Evolutionary conservation across 92 coral and sea anemone species (phyloP), one percentile per base, ranked within the genome.

Genomic region (Phenganax stokvisi): DNA sequence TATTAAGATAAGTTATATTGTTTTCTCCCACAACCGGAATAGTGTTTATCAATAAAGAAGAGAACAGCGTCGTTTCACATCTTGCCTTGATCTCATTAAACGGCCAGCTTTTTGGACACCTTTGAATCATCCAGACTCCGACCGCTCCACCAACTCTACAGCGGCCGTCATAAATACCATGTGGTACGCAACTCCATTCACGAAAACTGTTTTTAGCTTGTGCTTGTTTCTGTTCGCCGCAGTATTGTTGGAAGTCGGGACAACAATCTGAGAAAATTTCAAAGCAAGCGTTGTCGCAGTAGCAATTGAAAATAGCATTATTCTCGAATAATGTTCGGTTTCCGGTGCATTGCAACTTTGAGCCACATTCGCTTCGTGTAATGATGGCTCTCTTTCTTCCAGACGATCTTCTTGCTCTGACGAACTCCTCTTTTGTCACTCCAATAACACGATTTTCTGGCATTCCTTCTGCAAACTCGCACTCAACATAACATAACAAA

Each of bases 261-360:
- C 73, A 68, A 37, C 73, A 68, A 68, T 68, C 73, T 0, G 73
- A 68, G n/a, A 68, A 68, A 29, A 68, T 68, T 17, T 30, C 15
- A 37, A 68, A 68, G 30, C 73, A 68, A 28, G 73, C 73, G 54
- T 37, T 12, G 54, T 68, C 73, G 12, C 47, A 68, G 73, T 8
- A 68, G 15, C 73, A 68, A 29, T 37, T 37, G 47, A 37, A 37
- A 37, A 37, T 5, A 2, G 47, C 47, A 37, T 37, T 37, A 37
- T 37, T 37, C 47, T 37, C 47, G 47, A 37, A 37, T 37, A 37
- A 37, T 37, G 47, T 37, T 37, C 47, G 2, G 47, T 37, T 37
- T 37, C 47, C 47, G 47, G 47, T 37, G 47, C 47, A 37, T 2
- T 37, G 47, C 47, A 37, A 37, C 47, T 37, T 37, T 37, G 47